A percentile compares a stretch with the other conserved stretches of the same genome.
These are phyloP conservation scores for Microctenopoma steveboyesi DNA, from an alignment of 2,797 vertebrate species.

Conservation along the genomic window DNA sequence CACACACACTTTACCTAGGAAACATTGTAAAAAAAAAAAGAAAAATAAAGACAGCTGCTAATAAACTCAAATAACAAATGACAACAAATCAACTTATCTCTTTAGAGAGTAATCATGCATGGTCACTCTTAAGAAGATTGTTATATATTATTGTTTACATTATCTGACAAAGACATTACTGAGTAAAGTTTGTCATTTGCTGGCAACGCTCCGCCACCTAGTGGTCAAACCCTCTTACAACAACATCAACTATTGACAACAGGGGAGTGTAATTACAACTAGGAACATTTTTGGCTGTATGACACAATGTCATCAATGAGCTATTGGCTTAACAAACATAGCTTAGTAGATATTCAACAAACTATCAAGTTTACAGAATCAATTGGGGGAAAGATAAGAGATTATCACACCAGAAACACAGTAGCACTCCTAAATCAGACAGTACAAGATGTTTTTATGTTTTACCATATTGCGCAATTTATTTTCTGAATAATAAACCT, in stretches of 20 bases:
- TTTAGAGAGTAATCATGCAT: conserved; percentile 53
- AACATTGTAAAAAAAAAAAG: neutral
- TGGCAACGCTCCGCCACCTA: conserved; percentile 75
- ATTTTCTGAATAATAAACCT: conserved; percentile 65
- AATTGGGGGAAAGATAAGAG: conserved; percentile 47
- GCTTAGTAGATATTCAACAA: conserved; percentile 67
- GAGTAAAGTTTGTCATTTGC: conserved; percentile 53
- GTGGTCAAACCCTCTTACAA: conserved; percentile 72
- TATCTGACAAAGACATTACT: conserved; percentile 43
- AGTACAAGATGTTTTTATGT: conserved; percentile 56
- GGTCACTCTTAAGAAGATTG: conserved; percentile 42
- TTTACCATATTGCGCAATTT: conserved; percentile 60
- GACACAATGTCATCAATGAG: conserved; percentile 62
- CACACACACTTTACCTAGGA: conserved; percentile 25
- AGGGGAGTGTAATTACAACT: conserved; percentile 58
- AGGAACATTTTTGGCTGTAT: conserved; percentile 62
- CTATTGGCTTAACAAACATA: conserved; percentile 58
- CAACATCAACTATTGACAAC: conserved; percentile 71
- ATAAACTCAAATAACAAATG: conserved; percentile 15
- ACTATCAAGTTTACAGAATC: conserved; percentile 67
- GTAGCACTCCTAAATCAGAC: conserved; percentile 69
- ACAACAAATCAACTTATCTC: neutral
- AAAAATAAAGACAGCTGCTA: neutral
- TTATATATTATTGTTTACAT: conserved; percentile 57
- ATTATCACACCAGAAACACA: conserved; percentile 68